These are phyloP conservation scores for Canis aureus DNA, from an alignment of 2,113 vertebrate genomes.

Conservation along the genomic window DNA sequence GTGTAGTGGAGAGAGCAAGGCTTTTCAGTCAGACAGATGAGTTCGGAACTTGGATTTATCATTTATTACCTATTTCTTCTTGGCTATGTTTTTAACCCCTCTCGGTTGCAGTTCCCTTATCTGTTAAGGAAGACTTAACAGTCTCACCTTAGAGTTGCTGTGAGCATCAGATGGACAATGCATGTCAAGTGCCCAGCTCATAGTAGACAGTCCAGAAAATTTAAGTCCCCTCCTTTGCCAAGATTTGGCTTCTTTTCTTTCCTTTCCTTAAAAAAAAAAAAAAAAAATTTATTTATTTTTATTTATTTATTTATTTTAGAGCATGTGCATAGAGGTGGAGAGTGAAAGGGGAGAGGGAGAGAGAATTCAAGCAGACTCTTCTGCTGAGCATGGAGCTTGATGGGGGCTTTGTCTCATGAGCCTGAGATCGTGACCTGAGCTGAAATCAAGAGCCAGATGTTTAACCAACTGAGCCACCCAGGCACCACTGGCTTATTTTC, in stretches of 20 bases:
- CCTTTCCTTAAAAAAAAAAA: not conserved
- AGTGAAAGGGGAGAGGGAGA: not conserved
- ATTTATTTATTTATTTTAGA: not conserved
- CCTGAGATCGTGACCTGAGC: not conserved
- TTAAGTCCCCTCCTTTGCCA: not conserved
- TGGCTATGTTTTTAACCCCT: slow-evolving; percentile 11
- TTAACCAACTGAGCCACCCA: not conserved
- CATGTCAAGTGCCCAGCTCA: not conserved
- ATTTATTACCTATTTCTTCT: slow-evolving; percentile 1
- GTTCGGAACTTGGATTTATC: not conserved
- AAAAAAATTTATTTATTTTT: not conserved
- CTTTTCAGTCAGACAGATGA: slow-evolving; percentile 8
- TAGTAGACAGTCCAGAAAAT: not conserved
- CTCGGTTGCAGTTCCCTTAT: slow-evolving; percentile 10
- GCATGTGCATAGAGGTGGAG: not conserved
- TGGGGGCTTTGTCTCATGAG: not conserved
- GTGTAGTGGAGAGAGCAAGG: not conserved
- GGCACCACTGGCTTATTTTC: not conserved
- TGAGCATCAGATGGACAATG: not conserved
- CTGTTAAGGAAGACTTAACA: slow-evolving; percentile 34
- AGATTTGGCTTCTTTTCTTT: slow-evolving; percentile 35
- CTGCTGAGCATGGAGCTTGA: not conserved
- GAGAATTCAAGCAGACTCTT: not conserved
- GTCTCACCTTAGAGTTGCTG: not conserved
- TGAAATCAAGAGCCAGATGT: not conserved